phyloP scores from a whole-genome alignment of 2,888 invertebrate genomes.

The Phyllotreta striolata region DNA sequence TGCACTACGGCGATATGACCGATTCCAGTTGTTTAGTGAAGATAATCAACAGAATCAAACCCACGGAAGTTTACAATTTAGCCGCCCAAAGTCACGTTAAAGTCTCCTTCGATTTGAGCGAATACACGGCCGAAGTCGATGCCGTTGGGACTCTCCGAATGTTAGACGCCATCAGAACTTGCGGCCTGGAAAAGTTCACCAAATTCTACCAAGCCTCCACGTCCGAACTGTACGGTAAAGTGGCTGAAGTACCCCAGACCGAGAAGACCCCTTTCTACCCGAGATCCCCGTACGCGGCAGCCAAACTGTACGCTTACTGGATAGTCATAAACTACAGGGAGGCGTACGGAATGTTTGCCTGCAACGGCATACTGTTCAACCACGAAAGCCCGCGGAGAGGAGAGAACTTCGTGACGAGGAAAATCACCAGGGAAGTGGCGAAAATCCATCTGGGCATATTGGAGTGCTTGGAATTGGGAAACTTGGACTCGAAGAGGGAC shows the following conservation, averaged over 20 bases:
- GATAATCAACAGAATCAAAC: conserved; percentile 78
- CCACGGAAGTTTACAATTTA: conserved; percentile 96
- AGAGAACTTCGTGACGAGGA: conserved; percentile 98
- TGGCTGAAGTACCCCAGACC: conserved; percentile 89
- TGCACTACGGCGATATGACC: conserved; percentile 99
- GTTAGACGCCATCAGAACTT: conserved; percentile 90
- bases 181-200: conserved; percentile 80
- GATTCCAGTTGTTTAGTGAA: conserved; percentile 95
- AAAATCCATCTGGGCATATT: conserved; percentile 92
- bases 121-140: conserved; percentile 98
- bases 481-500: conserved; percentile 93
- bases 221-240: conserved; percentile 94
- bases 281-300: conserved; percentile 94
- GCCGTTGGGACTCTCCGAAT: conserved; percentile 92
- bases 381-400: conserved; percentile 96
- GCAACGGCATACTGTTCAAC: conserved; percentile 96
- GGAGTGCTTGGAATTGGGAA: conserved; percentile 88
- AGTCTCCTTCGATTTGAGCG: conserved; percentile 97
- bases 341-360: conserved; percentile 94
- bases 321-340: conserved; percentile 95
- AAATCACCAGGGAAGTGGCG: conserved; percentile 96
- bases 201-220: conserved; percentile 96
- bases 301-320: conserved; percentile 96
- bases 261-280: conserved; percentile 97
- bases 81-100: conserved; percentile 99